Evolutionary conservation across 2,113 vertebrate genomes (phyloP), one percentile per base, ranked within the genome.

Genomic region (Percina caprodes): DNA sequence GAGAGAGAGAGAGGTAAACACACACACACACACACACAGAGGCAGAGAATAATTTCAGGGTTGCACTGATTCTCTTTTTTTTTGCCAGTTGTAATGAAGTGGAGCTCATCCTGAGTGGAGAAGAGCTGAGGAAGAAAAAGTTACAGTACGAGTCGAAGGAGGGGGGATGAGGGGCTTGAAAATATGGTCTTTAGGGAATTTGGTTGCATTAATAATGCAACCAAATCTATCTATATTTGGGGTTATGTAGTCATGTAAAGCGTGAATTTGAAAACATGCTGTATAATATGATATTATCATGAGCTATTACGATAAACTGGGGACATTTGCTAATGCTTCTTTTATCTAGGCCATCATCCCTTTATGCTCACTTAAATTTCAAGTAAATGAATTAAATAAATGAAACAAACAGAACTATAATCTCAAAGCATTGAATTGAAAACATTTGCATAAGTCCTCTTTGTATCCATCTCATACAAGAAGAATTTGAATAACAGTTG

Each of bases 191-290:
- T 71, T 51, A 18, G 77, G 45, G 63, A 48, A 68, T 58, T 69
- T 62, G 42, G 24, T 30, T 61, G 0, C n/a, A 80, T 90, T 58
- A 89, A 89, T 88, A 88, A 87, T 42, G 39, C 39, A 42, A 11
- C 39, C 9, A 42, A 42, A 42, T 11, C 2, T 11, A 10, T 11
- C 39, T 11, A 42, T 42, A 42, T 11, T 42, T 7, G 6, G 10
- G 10, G 39, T 42, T 42, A 42, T 11, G 11, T 42, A 42, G 11
- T 11, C 10, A 11, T 42, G 39, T 10, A 42, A 42, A 42, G 39
- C 39, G 11, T 42, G 39, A 11, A 42, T 42, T 72, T 69, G 39
- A 78, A 71, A 70, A 59, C 24, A 23, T 61, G 45, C 1, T 9
- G 65, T 26, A 61, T 1, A 66, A 42, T 74, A 48, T 60, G 3